Conservation (phyloP, 2,888 invertebrate genomes). For the Melipona bicolor region DNA sequence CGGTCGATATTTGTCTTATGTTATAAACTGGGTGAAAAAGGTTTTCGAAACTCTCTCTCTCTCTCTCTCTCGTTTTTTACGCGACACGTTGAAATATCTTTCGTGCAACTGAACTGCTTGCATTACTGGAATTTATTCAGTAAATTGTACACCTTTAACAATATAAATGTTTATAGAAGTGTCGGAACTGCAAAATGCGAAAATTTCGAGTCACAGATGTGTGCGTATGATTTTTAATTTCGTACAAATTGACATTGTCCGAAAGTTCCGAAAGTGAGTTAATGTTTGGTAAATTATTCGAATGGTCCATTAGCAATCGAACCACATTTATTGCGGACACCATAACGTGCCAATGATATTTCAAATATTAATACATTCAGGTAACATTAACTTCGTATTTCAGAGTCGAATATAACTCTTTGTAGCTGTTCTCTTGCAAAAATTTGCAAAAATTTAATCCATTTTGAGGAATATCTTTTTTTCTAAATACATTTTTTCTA, state of each 20-base stretch:
- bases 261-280: neutral
- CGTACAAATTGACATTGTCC: neutral
- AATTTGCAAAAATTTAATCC: neutral
- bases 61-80: neutral
- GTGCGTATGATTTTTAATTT: too few relatives aligned
- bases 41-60: neutral
- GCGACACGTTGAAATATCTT: neutral
- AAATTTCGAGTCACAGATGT: too few relatives aligned
- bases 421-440: neutral
- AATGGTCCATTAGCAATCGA: neutral
- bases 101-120: neutral
- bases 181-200: too few relatives aligned
- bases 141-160: neutral
- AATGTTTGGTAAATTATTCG: neutral
- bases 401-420: neutral
- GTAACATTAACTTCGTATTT: neutral
- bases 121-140: neutral
- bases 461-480: too few relatives aligned
- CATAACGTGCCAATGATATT: neutral
- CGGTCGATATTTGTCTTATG: neutral
- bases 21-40: neutral
- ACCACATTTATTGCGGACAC: neutral
- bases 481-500: too few relatives aligned
- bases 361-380: neutral
- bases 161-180: rapidly evolving